phyloP scores from a whole-genome alignment of 2,888 invertebrate genomes.

The Hirtodrosophila duncani region DNA sequence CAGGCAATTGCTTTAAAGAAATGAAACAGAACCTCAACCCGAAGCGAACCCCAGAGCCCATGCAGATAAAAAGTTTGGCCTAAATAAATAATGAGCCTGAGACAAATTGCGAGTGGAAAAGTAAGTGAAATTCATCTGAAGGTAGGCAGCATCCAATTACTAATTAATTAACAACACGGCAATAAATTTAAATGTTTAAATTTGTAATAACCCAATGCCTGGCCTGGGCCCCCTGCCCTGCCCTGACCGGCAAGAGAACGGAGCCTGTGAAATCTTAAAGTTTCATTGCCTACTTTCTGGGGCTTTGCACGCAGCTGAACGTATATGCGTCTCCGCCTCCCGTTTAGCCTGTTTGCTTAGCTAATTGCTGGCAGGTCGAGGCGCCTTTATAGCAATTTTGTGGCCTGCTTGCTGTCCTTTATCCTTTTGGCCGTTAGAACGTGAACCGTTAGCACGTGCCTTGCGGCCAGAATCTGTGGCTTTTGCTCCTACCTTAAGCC shows the following conservation, averaged over 20 bases:
- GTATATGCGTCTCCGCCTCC: conserved; percentile 3
- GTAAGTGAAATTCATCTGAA: conserved; percentile 16
- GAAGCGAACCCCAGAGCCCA: too few relatives aligned
- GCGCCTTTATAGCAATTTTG: conserved; percentile 47
- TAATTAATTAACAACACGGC: conserved; percentile 58
- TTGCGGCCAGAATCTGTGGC: conserved; percentile 13
- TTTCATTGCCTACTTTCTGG: conserved; percentile 1
- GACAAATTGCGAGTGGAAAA: conserved; percentile 46
- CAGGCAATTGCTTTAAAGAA: conserved; percentile 37
- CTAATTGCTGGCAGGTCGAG: conserved; percentile 45
- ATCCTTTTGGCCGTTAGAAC: background rate
- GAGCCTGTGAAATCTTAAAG: too few relatives aligned
- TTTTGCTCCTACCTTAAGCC: conserved; percentile 39
- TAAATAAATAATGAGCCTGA: conserved; percentile 62
- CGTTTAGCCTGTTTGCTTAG: conserved; percentile 31
- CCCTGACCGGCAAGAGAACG: too few relatives aligned
- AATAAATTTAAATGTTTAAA: conserved; percentile 24
- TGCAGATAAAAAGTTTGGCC: conserved; percentile 40
- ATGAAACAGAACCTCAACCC: conserved; percentile 25
- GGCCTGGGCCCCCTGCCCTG: too few relatives aligned
- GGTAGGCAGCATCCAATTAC: conserved; percentile 29
- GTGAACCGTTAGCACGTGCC: conserved; percentile 38
- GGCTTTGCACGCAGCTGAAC: conserved; percentile 11
- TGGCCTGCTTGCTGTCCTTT: conserved; percentile 18
- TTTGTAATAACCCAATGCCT: too few relatives aligned